Conservation (phyloP, 1,140 invertebrate species). For the Lucilia cuprina region DNA sequence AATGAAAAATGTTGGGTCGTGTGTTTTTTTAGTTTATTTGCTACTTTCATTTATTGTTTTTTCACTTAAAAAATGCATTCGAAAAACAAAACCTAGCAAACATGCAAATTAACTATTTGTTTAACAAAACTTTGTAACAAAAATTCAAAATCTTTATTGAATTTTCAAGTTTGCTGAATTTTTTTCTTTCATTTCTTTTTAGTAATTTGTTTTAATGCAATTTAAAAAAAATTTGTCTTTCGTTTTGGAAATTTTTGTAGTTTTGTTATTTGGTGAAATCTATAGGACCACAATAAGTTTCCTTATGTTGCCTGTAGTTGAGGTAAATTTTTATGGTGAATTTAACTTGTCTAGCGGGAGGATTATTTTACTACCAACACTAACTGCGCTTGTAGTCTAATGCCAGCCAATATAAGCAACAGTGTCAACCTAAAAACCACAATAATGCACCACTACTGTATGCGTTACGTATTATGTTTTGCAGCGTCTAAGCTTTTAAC, state of each 20-base stretch:
- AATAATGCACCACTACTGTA: neutral
- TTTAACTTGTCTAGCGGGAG: conserved; percentile 27
- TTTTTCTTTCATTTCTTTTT: neutral
- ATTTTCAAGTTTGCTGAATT: neutral
- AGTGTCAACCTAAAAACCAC: conserved; percentile 12
- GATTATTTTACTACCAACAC: conserved; percentile 16
- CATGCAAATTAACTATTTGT: conserved; percentile 30
- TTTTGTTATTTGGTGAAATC: neutral
- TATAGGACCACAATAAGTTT: conserved; percentile 8
- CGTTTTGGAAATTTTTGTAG: neutral
- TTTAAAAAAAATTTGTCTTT: neutral
- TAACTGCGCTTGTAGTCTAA: neutral
- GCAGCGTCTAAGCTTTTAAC: too few relatives aligned
- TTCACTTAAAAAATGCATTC: neutral
- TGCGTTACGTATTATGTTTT: neutral
- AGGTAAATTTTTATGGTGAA: conserved; percentile 29
- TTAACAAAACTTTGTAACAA: neutral
- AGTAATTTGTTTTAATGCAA: neutral
- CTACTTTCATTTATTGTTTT: neutral
- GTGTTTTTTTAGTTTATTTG: neutral
- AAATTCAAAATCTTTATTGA: conserved; percentile 9
- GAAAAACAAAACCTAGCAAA: conserved; percentile 11
- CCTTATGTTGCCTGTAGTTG: conserved; percentile 13
- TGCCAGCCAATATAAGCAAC: neutral
- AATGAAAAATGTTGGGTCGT: neutral